Percentiles rank a stretch among this genome's conserved stretches.
Evolutionary conservation across 2,888 invertebrate genomes (phyloP).

Genomic region (Lacanobia wlatinum): DNA sequence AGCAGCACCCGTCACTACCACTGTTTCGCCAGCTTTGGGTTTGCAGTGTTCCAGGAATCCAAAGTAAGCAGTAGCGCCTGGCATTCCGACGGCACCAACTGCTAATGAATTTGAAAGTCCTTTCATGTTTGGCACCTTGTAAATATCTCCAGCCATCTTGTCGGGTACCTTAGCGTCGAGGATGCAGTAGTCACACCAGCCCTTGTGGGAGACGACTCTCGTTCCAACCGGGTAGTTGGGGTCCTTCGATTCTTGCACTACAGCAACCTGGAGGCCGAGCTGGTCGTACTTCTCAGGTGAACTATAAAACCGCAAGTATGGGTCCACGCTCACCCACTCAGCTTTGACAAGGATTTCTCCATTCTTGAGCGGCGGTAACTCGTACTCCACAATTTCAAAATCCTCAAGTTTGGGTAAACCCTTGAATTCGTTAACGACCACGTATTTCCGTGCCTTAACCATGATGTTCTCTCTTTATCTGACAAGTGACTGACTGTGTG

Average conservation of each 20-base stretch:
- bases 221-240: slow-evolving; percentile 91
- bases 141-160: slow-evolving; percentile 61
- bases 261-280: slow-evolving; percentile 73
- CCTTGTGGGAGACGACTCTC: slow-evolving; percentile 89
- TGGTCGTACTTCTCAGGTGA: slow-evolving; percentile 74
- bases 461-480: slow-evolving; percentile 68
- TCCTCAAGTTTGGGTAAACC: slow-evolving; percentile 91
- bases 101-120: slow-evolving; percentile 89
- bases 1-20: slow-evolving; percentile 93
- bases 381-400: slow-evolving; percentile 91
- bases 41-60: slow-evolving; percentile 93
- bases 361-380: slow-evolving; percentile 77
- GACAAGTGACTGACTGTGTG: no score
- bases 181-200: slow-evolving; percentile 67
- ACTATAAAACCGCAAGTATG: slow-evolving; percentile 66
- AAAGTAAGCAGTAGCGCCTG: slow-evolving; percentile 94
- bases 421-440: slow-evolving; percentile 87
- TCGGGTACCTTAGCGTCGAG: slow-evolving; percentile 53
- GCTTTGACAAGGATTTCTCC: slow-evolving; percentile 78
- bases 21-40: slow-evolving; percentile 93
- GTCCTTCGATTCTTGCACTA: slow-evolving; percentile 92
- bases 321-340: slow-evolving; percentile 76
- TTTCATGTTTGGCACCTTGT: slow-evolving; percentile 90
- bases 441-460: slow-evolving; percentile 87
- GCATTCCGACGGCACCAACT: slow-evolving; percentile 92